These are phyloP conservation scores for Holothuria leucospilota DNA, from an alignment of 53 echinoderm and acorn worm species.

Conservation along the genomic window DNA sequence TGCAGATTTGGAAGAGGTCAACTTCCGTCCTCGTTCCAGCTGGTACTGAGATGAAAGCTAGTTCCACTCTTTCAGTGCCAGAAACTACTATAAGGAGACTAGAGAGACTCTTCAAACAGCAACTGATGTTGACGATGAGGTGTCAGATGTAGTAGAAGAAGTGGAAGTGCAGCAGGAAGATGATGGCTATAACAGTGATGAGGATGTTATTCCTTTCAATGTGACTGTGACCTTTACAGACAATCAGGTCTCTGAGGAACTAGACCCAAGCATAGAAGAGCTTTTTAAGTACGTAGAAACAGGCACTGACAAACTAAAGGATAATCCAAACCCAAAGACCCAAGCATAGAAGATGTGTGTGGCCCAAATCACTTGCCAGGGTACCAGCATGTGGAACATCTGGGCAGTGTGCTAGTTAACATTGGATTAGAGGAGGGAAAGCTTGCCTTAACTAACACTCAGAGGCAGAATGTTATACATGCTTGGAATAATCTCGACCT, in stretches of 20 bases:
- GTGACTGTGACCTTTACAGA: neutral
- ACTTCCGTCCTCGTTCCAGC: slow-evolving; percentile 34
- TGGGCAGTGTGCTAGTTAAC: slow-evolving; percentile 22
- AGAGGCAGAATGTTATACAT: slow-evolving; percentile 2
- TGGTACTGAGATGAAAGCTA: slow-evolving; percentile 57
- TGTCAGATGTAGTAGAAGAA: slow-evolving; percentile 13
- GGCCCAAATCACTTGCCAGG: too few species aligned
- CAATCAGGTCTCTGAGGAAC: neutral
- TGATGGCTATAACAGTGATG: neutral
- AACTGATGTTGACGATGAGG: slow-evolving; percentile 47
- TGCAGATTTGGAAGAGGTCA: slow-evolving; percentile 58
- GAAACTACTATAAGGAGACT: slow-evolving; percentile 12
- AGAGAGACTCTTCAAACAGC: slow-evolving; percentile 24
- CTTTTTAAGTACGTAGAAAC: too few species aligned
- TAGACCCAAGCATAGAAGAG: too few species aligned
- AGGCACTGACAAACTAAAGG: too few species aligned
- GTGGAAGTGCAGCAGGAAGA: neutral
- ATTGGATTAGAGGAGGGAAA: slow-evolving; percentile 29
- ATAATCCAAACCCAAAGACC: too few species aligned
- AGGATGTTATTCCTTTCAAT: neutral
- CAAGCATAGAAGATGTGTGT: slow-evolving; percentile 16
- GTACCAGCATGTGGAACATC: too few species aligned
- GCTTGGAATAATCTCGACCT: too few species aligned
- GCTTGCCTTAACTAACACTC: neutral
- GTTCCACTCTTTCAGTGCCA: slow-evolving; percentile 24